Evolutionary conservation across 1,140 invertebrate genomes (phyloP), one percentile per base, ranked within the genome.

Genomic region (Drosophila triauraria): DNA sequence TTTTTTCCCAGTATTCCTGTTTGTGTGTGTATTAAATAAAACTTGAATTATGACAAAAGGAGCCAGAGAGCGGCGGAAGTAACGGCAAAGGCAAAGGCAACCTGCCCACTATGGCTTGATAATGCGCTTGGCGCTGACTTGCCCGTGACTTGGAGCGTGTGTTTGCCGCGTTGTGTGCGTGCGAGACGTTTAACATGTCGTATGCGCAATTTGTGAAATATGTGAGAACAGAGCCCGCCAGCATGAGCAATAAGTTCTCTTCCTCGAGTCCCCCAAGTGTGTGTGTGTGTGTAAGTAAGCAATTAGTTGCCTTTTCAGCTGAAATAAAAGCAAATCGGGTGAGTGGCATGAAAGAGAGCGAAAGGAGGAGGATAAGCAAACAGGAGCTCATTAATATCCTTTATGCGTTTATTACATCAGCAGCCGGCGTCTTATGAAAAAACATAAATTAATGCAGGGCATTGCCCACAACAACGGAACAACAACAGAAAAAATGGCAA

Each of bases 201-300:
- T 90, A 90, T 90, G 85, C 78, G 85, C 85, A 90, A 90, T 90
- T 90, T 90, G 85, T 90, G 85, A 90, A 90, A 90, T 90, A 90
- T 90, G 81, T 62, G 75, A 76, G 67, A 82, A 79, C 65, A 63
- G 53, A 84, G 60, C 72, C 71, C 68, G 77, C 63, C 77, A 78
- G 82, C 82, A 86, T 78, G 63, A 78, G 82, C 78, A 85, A 86
- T 87, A 88, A 87, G 80, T 85, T 78, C 61, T 59, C 46, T 8
- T 30, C 9, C 48, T 12, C 32, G n/a, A 51, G 51, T 30, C 27
- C 35, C 23, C 23, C 15, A 23, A 25, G 27, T 53, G 50, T 35
- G 40, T 67, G 65, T 67, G 65, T 62, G 51, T 84, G 51, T 61
- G 81, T 60, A 79, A 71, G 85, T 90, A 90, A 90, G 85, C 85